Evolutionary conservation across 2,797 vertebrate species (phyloP), one percentile per base, ranked within the genome.

Genomic region (Arctocebus calabarensis): DNA sequence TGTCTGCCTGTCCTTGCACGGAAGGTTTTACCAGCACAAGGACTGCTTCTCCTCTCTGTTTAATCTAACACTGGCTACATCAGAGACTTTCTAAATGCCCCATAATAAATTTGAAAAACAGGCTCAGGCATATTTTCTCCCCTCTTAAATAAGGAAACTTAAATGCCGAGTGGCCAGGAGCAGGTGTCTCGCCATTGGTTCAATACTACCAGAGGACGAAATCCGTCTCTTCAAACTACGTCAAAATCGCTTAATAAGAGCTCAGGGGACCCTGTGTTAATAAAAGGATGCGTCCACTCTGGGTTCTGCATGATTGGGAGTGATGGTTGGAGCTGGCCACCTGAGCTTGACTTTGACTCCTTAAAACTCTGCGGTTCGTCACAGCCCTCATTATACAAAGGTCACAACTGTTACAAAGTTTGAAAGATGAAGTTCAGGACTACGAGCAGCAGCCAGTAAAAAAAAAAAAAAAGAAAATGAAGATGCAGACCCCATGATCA

Each of bases 201-300:
- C 48, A 91, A 94, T 66, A 95, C 43, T 70, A 88, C 82, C 70
- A 70, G 59, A 97, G 86, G 83, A 96, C 61, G 74, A 96, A 97
- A 96, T 96, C 88, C 40, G 3, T 95, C 95, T 96, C 94, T 95
- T 95, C 79, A 73, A 94, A 92, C 93, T 74, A 84, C 43, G 79
- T 96, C 83, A 96, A 94, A 96, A 94, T 19, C 74, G 90, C 88
- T 97, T 96, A 96, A 92, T 94, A 97, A 97, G 94, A 97, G 95
- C 95, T 94, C 94, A 57, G 48, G 96, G 92, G 94, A 92, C 22
- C 61, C 79, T 3, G 0, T 22, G 40, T 37, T 96, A 96, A 90
- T 91, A 83, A 94, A 90, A 94, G 88, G 75, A 81, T 92, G 55
- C 70, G 73, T 86, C 82, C 73, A 94, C 91, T 74, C 61, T 94